Evolutionary conservation across 2,888 invertebrate species (phyloP), one percentile per base, ranked within the genome.

Genomic region (Hololepta plana): DNA sequence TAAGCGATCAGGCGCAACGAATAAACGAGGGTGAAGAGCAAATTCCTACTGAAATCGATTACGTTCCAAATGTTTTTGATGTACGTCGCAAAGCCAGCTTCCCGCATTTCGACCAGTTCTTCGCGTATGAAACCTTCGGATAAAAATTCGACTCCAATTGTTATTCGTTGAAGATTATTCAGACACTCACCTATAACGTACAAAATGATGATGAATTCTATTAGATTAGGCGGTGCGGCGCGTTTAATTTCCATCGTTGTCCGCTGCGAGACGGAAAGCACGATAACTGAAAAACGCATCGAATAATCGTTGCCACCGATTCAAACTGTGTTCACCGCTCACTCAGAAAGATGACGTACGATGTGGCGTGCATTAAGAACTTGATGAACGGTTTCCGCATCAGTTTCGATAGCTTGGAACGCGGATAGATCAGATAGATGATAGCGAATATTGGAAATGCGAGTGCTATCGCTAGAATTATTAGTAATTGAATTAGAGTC

Each of bases 321-420:
- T 20, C 4, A 5, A 20, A 20, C 3, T 14, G 9, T 23, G 22
- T 23, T 7, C 17, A 17, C 6, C n/a, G 72, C 82, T 76, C 57
- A 93, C 93, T 62, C 33, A 95, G 61, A 53, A 93, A 95, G 58
- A 87, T 85, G 36, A 91, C 58, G 50, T 95, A 95, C 8, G 91
- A 88, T 0, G 90, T 79, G 4, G 88, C 88, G 46, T 93, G 91
- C 27, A 87, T 79, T 44, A 95, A 68, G 52, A 95, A 95, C 57
- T 93, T 93, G 76, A 95, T 87, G 49, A 93, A 93, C 0, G 95
- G 93, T 50, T 87, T 85, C 38, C 85, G 67, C 71, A 91, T 76
- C 14, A 91, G 64, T 40, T 69, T 72, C 0, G 88, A 90, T 4
- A 72, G 69, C 3, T 61, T 58, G 24, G 82, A 80, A 44, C 76